Base-by-base conservation (phyloP, 2,888 invertebrate genomes). In the Ormia ochracea region DNA sequence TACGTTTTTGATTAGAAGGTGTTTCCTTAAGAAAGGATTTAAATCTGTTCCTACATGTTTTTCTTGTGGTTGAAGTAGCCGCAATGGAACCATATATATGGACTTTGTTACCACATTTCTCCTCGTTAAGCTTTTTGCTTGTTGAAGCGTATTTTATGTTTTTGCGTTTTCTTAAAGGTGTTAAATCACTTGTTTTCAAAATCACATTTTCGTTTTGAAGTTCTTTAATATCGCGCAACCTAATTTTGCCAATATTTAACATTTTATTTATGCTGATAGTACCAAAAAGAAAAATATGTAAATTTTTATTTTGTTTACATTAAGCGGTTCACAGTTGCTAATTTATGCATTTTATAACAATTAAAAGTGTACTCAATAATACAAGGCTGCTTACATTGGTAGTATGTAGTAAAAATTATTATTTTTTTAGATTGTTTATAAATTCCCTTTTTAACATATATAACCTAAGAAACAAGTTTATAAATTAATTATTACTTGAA, bases 1-100 rank as follows among this genome's bases (percentile, higher is more conserved):
- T 87, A 9, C 84, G 83, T 63, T 82, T 50, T 78, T 87, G 87
- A 6, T 82, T 84, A 1, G 84, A 78, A 0, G 84, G 78, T 0
- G 83, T 84, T 23, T 85, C 84, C 36, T 84, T 86, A 10, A 56
- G 33, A 0, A 54, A 3, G 0, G 59, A 41, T 61, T 70, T 79
- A 19, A 19, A 43, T 9, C 45, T 75, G n/a, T 52, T 38, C 19
- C 45, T 41, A 5, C 9, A 1, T 10, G 38, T 31, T 56, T 61
- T 68, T 48, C 14, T 54, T 23, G 38, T 1, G 48, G 38, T 33
- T 10, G 12, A 33, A 9, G 48, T 12, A 10, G 7, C 5, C n/a
- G 43, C 21, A 2, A 1, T 36, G 21, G 0, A 9, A 31, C 19
- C 9, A 10, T 28, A n/a, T 7, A 7, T 38, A 48, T n/a, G 12